A percentile compares a stretch with the other conserved stretches of the same genome.
Evolutionary conservation across 2,113 vertebrate species (phyloP).

Genomic region (Cebus imitator): DNA sequence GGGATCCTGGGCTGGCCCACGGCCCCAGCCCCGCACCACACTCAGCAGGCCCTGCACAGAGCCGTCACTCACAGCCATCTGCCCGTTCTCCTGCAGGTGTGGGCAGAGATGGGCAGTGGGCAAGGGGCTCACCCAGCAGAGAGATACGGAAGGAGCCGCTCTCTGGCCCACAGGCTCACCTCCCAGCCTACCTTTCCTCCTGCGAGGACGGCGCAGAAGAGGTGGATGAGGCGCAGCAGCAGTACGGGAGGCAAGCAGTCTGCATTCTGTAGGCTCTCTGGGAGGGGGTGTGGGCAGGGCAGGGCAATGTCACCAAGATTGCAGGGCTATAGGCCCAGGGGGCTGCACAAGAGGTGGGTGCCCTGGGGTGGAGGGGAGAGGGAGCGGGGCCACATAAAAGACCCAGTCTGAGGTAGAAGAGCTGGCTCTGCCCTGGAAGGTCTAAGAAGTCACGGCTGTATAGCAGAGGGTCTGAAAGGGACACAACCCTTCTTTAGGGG

Average conservation of each 20-base stretch:
- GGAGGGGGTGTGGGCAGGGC: neutral
- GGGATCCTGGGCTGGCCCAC: slow-evolving; percentile 58
- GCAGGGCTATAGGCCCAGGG: neutral
- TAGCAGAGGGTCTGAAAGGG: neutral
- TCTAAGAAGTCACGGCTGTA: neutral
- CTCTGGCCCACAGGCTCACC: neutral
- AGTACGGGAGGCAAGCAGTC: slow-evolving; percentile 85
- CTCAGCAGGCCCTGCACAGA: slow-evolving; percentile 90
- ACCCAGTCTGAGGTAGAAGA: neutral
- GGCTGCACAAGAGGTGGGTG: neutral
- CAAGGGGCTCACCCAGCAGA: neutral
- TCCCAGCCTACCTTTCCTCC: slow-evolving; percentile 89
- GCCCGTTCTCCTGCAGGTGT: slow-evolving; percentile 89
- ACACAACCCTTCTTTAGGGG: neutral
- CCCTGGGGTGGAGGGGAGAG: neutral
- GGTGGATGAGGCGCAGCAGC: slow-evolving; percentile 89
- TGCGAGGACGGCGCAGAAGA: slow-evolving; percentile 91
- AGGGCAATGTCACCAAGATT: neutral
- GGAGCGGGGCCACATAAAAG: neutral
- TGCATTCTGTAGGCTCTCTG: slow-evolving; percentile 87
- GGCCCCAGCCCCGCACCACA: slow-evolving; percentile 86
- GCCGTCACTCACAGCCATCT: slow-evolving; percentile 86
- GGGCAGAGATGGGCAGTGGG: neutral
- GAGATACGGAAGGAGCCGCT: neutral
- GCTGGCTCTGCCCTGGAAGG: neutral